Evolutionary conservation across 2,797 vertebrate species (phyloP), one percentile per base, ranked within the genome.

Genomic region (Heliangelus exortis): DNA sequence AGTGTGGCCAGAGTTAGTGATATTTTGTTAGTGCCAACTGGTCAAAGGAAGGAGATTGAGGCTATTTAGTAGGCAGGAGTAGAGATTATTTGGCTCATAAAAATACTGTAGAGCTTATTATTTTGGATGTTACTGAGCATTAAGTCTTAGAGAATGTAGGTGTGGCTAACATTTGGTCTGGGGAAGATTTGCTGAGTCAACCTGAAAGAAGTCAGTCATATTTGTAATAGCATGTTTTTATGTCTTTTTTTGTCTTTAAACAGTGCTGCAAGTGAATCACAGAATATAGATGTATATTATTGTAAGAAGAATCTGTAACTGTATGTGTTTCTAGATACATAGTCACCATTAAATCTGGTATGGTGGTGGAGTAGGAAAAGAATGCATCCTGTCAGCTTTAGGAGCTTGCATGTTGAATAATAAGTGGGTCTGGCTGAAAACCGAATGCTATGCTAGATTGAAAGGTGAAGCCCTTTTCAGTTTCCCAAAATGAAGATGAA

Each of bases 151-250:
- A 41, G 50, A 84, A 82, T 41, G 31, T 51, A 48, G 50, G n/a
- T 74, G 43, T 90, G 22, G 63, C 51, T 93, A 91, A 58, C 33
- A 51, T 91, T 93, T 90, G 43, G 76, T 88, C 62, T 86, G 63
- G 62, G 62, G 33, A 84, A 95, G 29, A 80, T 94, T 87, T 95
- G 50, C 39, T 65, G 85, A 92, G 54, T 87, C 66, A 80, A 54
- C 51, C 73, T 88, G 76, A 92, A 87, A 73, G 15, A 81, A 83
- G n/a, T 77, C 65, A 87, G 71, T 59, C 9, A 15, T 72, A 41
- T 80, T 76, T 79, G 51, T 80, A 80, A 84, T 80, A 1, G 1
- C 36, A 28, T 4, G 0, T 41, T 41, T 41, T 14, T 41, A 41
- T 41, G 39, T 41, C 39, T 41, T 14, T 41, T 41, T 41, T 41